Evolutionary conservation across 2,797 vertebrate genomes (phyloP).

Genomic region (Schizopygopsis pylzovi): DNA sequence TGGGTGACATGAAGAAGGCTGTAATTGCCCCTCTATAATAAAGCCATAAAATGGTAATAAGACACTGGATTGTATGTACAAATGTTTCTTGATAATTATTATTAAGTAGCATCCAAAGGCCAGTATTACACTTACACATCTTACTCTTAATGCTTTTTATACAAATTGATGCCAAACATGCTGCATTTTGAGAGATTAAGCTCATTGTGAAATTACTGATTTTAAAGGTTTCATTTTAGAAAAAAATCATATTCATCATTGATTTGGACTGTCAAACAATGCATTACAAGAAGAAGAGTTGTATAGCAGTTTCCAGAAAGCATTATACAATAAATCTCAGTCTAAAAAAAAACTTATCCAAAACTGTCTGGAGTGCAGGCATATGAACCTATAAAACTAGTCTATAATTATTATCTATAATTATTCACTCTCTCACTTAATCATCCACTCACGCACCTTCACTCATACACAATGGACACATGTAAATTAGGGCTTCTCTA

Average conservation of each 20-base stretch:
- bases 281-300: background rate
- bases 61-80: background rate
- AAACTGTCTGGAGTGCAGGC: background rate
- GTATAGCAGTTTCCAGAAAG: background rate
- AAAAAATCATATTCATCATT: background rate
- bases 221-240: background rate
- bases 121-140: background rate
- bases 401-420: background rate
- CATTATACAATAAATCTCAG: background rate
- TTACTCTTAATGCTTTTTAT: background rate
- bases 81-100: background rate
- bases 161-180: background rate
- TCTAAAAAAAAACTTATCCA: background rate
- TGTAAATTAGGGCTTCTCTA: background rate
- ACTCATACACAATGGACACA: background rate
- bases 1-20: background rate
- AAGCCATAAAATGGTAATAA: background rate
- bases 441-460: background rate
- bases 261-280: background rate
- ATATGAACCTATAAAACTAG: background rate
- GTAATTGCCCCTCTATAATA: background rate
- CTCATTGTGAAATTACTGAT: background rate
- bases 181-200: background rate
- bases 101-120: background rate
- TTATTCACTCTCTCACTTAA: background rate